Base-by-base conservation (phyloP, 2,888 invertebrate genomes). In the Chromoteleia sp. region DNA sequence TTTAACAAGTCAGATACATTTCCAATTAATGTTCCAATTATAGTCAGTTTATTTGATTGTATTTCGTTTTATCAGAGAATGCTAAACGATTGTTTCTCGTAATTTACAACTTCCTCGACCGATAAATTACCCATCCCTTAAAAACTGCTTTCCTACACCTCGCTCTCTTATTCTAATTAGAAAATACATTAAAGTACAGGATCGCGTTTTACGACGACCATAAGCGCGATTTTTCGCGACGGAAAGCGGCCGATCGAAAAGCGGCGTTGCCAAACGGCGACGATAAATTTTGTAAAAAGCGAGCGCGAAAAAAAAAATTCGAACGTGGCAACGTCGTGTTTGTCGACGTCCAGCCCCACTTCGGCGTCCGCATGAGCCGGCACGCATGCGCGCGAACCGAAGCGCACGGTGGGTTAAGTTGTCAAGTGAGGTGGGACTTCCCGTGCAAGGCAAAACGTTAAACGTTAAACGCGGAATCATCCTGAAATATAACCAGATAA, bases 401-500 rank as follows among this genome's bases (percentile, higher is more conserved):
- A 25, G 10, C 29, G 59, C 8, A 52, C 58, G 39, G 25, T 30
- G 84, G 88, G 87, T 89, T 88, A 87, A 89, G 88, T 89, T 88
- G 89, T 89, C 88, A 89, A 70, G 87, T 85, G 83, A 86, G 84
- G 84, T 82, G 73, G 78, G 61, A 73, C 67, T 79, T 61, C 50
- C 59, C 25, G 56, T 67, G 79, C 76, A 65, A 41, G 50, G 79
- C 56, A 75, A 70, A 84, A 85, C 85, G 87, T 88, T 88, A 89
- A 89, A 86, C 85, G 87, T 36, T 52, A 77, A 77, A 77, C 61
- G 63, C 86, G 86, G 89, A 90, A 90, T 89, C 89, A 90, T 90
- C 87, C 89, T 91, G 89, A 90, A 90, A 90, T 90, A 90, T 88
- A 86, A 87, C 71, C 87, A 88, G 88, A 91, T 91, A 91, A 91